These are phyloP conservation scores for Archips xylosteana DNA, from an alignment of 2,888 invertebrate species.

Conservation along the genomic window DNA sequence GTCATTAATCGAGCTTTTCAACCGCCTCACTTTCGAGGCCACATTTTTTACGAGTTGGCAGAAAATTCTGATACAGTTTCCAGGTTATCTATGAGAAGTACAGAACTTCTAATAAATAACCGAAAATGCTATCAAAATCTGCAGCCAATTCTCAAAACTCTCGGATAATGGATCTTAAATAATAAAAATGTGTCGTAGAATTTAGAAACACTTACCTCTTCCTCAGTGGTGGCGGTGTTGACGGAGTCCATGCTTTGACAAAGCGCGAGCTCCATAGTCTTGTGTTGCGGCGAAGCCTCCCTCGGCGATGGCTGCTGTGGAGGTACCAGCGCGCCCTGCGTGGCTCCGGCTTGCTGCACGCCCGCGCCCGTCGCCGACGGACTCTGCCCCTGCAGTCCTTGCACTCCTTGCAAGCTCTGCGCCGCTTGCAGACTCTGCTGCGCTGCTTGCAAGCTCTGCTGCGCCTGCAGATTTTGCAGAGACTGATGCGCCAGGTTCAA, in stretches of 20 bases:
- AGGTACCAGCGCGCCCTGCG: slow-evolving; percentile 77
- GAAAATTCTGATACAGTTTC: too few relatives aligned
- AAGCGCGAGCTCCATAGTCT: slow-evolving; percentile 89
- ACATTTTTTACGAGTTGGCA: too few relatives aligned
- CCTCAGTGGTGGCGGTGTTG: slow-evolving; percentile 97
- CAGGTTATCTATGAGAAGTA: too few relatives aligned
- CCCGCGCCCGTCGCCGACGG: slow-evolving; percentile 64
- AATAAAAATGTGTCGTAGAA: not conserved
- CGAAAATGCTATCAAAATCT: too few relatives aligned
- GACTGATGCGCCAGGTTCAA: slow-evolving; percentile 80
- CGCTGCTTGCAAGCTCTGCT: slow-evolving; percentile 68
- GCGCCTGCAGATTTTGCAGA: slow-evolving; percentile 74
- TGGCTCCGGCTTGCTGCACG: slow-evolving; percentile 71
- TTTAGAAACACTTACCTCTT: slow-evolving; percentile 92
- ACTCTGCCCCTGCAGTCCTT: slow-evolving; percentile 62
- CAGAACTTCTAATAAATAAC: too few relatives aligned
- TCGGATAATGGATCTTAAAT: not conserved
- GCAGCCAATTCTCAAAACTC: too few relatives aligned
- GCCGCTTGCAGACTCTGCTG: slow-evolving; percentile 65
- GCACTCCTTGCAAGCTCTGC: slow-evolving; percentile 62
- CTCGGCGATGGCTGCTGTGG: slow-evolving; percentile 80
- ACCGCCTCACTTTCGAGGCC: too few relatives aligned
- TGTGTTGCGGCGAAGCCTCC: slow-evolving; percentile 75
- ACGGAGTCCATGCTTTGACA: slow-evolving; percentile 99
- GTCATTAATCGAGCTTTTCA: too few relatives aligned